phyloP scores from a whole-genome alignment of 2,888 invertebrate species.

The Blastobasis lacticolella region DNA sequence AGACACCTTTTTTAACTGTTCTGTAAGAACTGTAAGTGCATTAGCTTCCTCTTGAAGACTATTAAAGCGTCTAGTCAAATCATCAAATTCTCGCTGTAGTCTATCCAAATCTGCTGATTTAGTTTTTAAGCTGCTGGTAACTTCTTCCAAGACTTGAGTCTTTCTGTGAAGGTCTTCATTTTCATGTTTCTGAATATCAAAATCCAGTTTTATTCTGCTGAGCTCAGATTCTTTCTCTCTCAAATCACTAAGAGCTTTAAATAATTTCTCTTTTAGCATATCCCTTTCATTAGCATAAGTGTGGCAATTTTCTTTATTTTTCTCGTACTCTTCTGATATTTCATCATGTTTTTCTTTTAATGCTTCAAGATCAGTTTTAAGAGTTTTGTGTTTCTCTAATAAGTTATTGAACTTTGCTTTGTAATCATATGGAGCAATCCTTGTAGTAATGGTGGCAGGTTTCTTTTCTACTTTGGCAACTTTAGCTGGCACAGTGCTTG shows the following conservation, averaged over 20 bases:
- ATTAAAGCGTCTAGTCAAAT: conserved; percentile 48
- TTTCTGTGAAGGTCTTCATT: conserved; percentile 56
- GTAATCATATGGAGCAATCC: conserved; percentile 77
- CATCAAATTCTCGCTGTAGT: conserved; percentile 46
- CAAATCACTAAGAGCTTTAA: conserved; percentile 46
- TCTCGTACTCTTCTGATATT: conserved; percentile 67
- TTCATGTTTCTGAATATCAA: conserved; percentile 55
- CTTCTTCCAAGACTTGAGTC: conserved; percentile 54
- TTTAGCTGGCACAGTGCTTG: conserved; percentile 41
- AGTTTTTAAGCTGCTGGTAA: conserved; percentile 50
- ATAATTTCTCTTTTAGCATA: conserved; percentile 49
- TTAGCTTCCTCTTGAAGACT: conserved; percentile 60
- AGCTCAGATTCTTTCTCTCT: conserved; percentile 44
- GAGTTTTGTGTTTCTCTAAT: conserved; percentile 71
- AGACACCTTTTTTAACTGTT: conserved; percentile 56
- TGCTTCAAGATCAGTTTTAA: conserved; percentile 68
- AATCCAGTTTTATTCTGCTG: conserved; percentile 55
- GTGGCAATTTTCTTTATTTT: conserved; percentile 51
- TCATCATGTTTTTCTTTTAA: conserved; percentile 69
- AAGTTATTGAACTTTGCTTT: conserved; percentile 78
- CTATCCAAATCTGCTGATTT: conserved; percentile 52
- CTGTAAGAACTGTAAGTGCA: conserved; percentile 51
- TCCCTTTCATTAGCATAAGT: conserved; percentile 43
- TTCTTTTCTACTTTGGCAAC: conserved; percentile 53
- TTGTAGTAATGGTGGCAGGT: conserved; percentile 55